phyloP scores from a whole-genome alignment of 2,797 vertebrate species.

The Helicolenus hilgendorfi region DNA sequence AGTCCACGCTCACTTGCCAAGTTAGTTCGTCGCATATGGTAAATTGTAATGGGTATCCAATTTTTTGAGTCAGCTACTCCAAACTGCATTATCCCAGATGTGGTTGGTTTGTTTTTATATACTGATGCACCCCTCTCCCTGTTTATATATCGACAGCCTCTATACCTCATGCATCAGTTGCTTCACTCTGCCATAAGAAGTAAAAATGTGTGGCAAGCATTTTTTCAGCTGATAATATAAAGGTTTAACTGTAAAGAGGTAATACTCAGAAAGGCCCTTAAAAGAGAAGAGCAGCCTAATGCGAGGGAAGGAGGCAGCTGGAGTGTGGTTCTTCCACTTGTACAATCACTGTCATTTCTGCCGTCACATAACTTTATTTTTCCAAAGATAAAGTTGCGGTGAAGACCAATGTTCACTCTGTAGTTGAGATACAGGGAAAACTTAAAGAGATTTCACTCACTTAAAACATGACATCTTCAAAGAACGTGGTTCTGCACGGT shows the following conservation, averaged over 20 bases:
- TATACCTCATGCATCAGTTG: constrained; percentile 10
- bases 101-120: constrained; percentile 43
- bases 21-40: background rate
- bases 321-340: background rate
- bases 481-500: background rate
- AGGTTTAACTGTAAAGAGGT: background rate
- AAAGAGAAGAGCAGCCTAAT: background rate
- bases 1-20: background rate
- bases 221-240: constrained; percentile 21
- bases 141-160: constrained; percentile 32
- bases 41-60: constrained; percentile 16
- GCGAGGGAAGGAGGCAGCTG: background rate
- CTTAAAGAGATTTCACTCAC: background rate
- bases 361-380: background rate
- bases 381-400: background rate
- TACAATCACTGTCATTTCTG: background rate
- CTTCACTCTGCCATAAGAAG: background rate
- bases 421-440: background rate
- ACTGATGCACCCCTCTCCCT: background rate
- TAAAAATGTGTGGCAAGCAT: constrained; percentile 32
- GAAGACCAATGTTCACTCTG: background rate
- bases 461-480: background rate
- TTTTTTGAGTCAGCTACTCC: constrained; percentile 41
- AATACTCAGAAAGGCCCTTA: background rate
- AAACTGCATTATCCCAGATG: constrained; percentile 10